These are phyloP conservation scores for Siniperca knerii DNA, from an alignment of 2,113 vertebrate species.

Conservation along the genomic window DNA sequence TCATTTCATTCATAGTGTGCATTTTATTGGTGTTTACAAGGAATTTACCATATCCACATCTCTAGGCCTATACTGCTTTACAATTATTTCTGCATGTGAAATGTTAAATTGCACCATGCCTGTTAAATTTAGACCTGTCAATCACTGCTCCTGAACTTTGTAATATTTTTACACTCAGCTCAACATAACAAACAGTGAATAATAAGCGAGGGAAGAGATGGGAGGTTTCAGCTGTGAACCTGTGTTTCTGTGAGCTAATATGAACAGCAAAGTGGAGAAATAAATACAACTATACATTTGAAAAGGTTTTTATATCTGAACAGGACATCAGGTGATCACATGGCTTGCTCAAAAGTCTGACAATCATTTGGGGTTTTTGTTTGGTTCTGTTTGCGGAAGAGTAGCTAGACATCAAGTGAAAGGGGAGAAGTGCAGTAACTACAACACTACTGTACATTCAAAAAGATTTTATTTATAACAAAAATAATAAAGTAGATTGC, in stretches of 20 bases:
- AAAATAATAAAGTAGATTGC: background rate
- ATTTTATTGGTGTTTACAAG: background rate
- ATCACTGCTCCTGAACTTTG: constrained; percentile 17
- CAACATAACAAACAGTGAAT: constrained; percentile 17
- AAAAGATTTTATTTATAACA: background rate
- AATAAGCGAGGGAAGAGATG: background rate
- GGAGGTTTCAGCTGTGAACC: constrained; percentile 5
- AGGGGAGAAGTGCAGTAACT: background rate
- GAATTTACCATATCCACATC: background rate
- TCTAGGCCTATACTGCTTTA: background rate
- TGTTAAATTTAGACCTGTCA: constrained; percentile 37
- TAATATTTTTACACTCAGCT: constrained; percentile 9
- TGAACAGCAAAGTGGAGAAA: background rate
- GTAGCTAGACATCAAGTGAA: background rate
- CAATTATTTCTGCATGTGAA: background rate
- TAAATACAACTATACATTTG: background rate
- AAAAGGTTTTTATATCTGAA: background rate
- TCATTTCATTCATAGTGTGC: background rate
- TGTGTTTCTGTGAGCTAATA: background rate
- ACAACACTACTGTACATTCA: background rate
- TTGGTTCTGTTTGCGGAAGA: background rate
- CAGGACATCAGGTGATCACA: background rate
- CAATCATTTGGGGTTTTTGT: background rate
- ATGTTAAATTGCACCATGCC: background rate
- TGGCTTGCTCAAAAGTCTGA: background rate